Evolutionary conservation across 2,888 invertebrate genomes (phyloP).

Genomic region (Automeris io): DNA sequence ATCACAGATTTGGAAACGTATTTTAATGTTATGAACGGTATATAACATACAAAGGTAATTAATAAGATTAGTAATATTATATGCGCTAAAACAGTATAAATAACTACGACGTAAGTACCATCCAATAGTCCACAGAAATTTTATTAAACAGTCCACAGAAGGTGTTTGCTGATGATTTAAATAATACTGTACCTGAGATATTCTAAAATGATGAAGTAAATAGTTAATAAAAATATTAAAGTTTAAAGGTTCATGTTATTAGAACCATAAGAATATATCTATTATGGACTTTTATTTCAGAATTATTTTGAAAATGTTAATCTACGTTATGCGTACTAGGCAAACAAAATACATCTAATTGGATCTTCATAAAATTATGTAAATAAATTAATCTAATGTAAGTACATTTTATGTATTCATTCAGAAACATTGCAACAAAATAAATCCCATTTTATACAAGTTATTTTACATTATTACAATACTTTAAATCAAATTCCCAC

Average conservation of each 20-base stretch:
- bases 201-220: conserved; percentile 8
- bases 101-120: neutral
- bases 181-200: no score
- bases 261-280: no score
- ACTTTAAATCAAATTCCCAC: conserved; percentile 5
- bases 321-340: no score
- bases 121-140: no score
- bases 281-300: no score
- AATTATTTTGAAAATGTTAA: no score
- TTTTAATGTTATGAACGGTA: neutral
- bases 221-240: conserved; percentile 9
- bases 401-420: neutral
- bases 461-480: neutral
- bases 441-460: no score
- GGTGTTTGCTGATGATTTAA: no score
- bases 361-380: neutral
- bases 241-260: no score
- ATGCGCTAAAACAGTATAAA: neutral
- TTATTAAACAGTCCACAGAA: no score
- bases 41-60: neutral
- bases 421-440: neutral
- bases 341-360: no score
- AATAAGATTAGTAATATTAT: neutral
- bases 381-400: neutral
- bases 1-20: conserved; percentile 7